phyloP scores from a whole-genome alignment of 2,113 vertebrate genomes.

The Xiphophorus maculatus region DNA sequence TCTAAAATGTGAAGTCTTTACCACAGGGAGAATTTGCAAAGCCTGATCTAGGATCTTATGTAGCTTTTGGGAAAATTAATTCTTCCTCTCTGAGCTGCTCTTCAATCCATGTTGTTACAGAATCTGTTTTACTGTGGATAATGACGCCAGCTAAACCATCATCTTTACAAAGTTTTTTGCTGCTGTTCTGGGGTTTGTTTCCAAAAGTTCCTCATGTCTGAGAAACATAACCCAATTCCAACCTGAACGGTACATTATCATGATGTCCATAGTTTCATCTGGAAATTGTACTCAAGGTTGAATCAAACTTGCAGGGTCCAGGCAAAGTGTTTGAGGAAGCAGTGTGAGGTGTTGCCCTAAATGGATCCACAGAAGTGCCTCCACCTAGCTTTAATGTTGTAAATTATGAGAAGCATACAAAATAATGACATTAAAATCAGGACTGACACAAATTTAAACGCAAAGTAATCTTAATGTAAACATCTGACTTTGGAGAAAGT shows the following conservation, averaged over 20 bases:
- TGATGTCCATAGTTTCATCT: not conserved
- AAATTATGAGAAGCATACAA: not conserved
- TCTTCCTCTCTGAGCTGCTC: not conserved
- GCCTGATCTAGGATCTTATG: not conserved
- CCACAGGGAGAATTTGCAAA: not conserved
- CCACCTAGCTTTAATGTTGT: not conserved
- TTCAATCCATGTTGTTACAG: not conserved
- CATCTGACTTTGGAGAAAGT: not conserved
- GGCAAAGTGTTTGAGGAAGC: not conserved
- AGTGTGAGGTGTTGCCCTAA: not conserved
- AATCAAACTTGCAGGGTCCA: not conserved
- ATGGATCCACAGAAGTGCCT: not conserved
- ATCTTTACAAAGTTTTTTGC: not conserved
- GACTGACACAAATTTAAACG: not conserved
- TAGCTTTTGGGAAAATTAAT: not conserved
- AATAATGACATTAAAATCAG: not conserved
- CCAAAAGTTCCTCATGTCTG: not conserved
- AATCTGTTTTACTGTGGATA: not conserved
- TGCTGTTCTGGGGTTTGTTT: too few species aligned
- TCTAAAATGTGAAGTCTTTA: not conserved
- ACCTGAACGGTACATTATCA: not conserved
- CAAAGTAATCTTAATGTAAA: not conserved
- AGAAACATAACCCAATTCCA: not conserved
- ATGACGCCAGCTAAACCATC: not conserved
- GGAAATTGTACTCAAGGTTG: not conserved